Conservation (phyloP, 2,888 invertebrate genomes). For the Eugnorisma glareosa region DNA sequence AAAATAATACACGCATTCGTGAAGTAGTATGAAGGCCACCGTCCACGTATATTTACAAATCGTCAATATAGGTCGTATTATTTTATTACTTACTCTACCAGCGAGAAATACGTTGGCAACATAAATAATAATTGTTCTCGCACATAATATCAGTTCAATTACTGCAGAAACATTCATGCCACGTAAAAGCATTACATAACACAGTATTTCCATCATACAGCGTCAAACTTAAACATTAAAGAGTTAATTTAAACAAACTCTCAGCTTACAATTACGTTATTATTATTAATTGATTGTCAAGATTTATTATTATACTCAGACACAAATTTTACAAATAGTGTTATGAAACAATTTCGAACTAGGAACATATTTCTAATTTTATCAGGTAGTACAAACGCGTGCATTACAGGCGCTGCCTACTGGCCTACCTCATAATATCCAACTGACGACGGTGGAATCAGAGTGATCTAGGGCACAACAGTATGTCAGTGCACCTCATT, state of each 20-base stretch:
- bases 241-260: constrained; percentile 31
- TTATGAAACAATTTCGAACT: constrained; percentile 42
- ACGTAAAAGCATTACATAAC: constrained; percentile 2
- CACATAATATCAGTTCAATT: constrained; percentile 4
- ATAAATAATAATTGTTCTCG: not conserved
- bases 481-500: too few relatives aligned
- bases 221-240: constrained; percentile 32
- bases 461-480: too few relatives aligned
- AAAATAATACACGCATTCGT: constrained; percentile 39
- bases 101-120: not conserved
- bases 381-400: constrained; percentile 17
- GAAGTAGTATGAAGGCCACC: constrained; percentile 28
- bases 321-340: constrained; percentile 40
- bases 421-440: not conserved
- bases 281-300: constrained; percentile 39
- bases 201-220: not conserved
- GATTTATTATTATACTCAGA: constrained; percentile 13
- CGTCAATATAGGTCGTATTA: constrained; percentile 7
- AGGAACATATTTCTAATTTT: constrained; percentile 39
- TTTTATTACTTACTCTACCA: constrained; percentile 2
- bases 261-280: constrained; percentile 20
- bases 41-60: constrained; percentile 13
- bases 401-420: not conserved
- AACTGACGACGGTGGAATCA: not conserved
- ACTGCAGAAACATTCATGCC: not conserved